phyloP scores from a whole-genome alignment of 2,888 invertebrate genomes.

The Mythimna ferrago region DNA sequence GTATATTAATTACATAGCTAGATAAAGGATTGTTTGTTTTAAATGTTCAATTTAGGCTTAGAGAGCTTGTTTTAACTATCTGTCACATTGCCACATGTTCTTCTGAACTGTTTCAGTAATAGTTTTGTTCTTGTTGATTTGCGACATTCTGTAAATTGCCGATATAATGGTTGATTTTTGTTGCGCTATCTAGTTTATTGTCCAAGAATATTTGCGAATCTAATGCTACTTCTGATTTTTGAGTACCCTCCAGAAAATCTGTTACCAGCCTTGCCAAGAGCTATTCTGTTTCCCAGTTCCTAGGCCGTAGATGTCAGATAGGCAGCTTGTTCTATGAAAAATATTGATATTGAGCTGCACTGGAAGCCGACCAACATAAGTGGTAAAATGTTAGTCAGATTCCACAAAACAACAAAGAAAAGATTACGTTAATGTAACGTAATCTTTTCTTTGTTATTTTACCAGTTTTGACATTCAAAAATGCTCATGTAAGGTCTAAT shows the following conservation, averaged over 20 bases:
- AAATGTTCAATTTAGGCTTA: background rate
- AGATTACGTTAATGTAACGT: too few relatives aligned
- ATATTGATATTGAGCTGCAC: background rate
- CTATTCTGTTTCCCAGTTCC: background rate
- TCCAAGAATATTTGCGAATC: background rate
- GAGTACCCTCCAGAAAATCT: background rate
- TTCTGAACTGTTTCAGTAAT: constrained; percentile 1
- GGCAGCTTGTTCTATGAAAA: background rate
- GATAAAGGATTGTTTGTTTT: background rate
- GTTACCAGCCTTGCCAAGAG: background rate
- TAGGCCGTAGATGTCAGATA: background rate
- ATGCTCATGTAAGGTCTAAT: background rate
- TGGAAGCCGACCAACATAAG: background rate
- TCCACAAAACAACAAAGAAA: too few relatives aligned
- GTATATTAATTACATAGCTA: background rate
- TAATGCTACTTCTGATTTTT: too few relatives aligned
- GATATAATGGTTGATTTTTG: background rate
- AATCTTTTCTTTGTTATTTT: background rate
- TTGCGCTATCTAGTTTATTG: background rate
- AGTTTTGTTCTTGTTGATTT: background rate
- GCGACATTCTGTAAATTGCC: background rate
- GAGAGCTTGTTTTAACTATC: background rate
- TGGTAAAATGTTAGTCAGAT: background rate
- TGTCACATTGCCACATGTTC: background rate
- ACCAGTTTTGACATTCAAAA: background rate